Base-by-base conservation (phyloP, 2,797 vertebrate genomes). In the Gymnoscopelus braueri region DNA sequence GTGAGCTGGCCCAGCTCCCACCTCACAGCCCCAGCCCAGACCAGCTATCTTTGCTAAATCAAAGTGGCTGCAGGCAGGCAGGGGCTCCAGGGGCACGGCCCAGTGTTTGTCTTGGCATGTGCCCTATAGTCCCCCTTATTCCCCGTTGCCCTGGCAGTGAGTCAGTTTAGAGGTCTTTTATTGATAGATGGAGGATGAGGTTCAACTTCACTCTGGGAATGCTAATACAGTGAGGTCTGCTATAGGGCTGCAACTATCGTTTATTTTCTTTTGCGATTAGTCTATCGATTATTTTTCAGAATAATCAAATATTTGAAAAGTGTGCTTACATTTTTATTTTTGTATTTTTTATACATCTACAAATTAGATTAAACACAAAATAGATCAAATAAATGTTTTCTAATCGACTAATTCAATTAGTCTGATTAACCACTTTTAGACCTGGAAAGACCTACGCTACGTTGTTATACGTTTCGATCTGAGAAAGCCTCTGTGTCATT, bases 161-260 rank as follows among this genome's bases (percentile, higher is more conserved):
- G 62, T 75, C 47, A 72, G 61, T 3, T 3, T 64, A 58, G 50
- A 72, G 74, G 72, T 84, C 58, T 79, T 79, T 80, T 82, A 85
- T 82, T 78, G 72, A 80, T 62, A 52, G 7, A 44, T 44, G 52
- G 57, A 74, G 52, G 51, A 47, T 77, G 69, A 66, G 64, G 65
- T 69, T 57, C 71, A 68, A 64, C 54, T 63, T 44, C 57, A 59
- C 58, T 75, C 35, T 50, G 57, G 66, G 64, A 19, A 68, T 60
- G 2, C 60, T 60, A 44, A 69, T 65, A 69, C 64, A 61, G 44
- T 51, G 54, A 63, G 24, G 65, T 5, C 12, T 48, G 52, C 56
- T 67, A 49, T 9, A 48, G 1, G 26, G 39, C 39, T 39, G 39
- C 39, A 39, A 39, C 6, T 39, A 39, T 6, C 8, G 8, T 9